Conservation (phyloP, 2,113 vertebrate species). For the Ondatra zibethicus region DNA sequence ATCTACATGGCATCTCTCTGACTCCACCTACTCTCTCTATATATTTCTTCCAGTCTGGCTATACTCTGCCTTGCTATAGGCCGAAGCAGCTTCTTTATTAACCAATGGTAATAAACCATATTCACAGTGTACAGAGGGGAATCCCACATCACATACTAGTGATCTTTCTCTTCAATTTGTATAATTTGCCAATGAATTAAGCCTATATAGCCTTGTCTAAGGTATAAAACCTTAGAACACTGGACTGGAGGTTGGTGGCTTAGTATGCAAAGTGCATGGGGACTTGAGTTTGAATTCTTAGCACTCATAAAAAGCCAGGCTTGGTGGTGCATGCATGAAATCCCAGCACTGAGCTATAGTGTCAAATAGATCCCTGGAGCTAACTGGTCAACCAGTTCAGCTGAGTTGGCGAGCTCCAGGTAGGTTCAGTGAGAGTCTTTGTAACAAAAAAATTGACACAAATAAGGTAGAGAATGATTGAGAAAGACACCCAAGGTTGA, state of each 20-base stretch:
- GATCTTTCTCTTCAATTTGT: not conserved
- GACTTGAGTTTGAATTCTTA: not conserved
- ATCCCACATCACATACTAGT: not conserved
- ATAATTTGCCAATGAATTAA: not conserved
- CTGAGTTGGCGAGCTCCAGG: not conserved
- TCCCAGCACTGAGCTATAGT: too few relatives aligned
- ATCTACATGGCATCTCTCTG: too few relatives aligned
- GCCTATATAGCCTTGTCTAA: not conserved
- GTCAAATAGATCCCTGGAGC: too few relatives aligned
- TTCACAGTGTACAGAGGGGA: too few relatives aligned
- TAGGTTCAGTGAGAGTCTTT: not conserved
- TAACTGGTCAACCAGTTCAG: too few relatives aligned
- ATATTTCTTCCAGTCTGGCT: too few relatives aligned
- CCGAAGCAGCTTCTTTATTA: too few relatives aligned
- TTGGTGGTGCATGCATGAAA: not conserved
- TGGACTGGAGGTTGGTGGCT: not conserved
- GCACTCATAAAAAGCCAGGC: not conserved
- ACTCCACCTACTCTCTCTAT: too few relatives aligned
- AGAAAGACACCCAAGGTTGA: not conserved
- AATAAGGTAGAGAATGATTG: too few relatives aligned
- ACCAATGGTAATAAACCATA: too few relatives aligned
- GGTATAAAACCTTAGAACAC: slow-evolving; percentile 21
- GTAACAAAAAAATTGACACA: not conserved
- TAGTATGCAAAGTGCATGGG: not conserved
- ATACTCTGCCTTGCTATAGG: too few relatives aligned